Conservation (phyloP, 1,140 invertebrate genomes). For the Belonocnema kinseyi region DNA sequence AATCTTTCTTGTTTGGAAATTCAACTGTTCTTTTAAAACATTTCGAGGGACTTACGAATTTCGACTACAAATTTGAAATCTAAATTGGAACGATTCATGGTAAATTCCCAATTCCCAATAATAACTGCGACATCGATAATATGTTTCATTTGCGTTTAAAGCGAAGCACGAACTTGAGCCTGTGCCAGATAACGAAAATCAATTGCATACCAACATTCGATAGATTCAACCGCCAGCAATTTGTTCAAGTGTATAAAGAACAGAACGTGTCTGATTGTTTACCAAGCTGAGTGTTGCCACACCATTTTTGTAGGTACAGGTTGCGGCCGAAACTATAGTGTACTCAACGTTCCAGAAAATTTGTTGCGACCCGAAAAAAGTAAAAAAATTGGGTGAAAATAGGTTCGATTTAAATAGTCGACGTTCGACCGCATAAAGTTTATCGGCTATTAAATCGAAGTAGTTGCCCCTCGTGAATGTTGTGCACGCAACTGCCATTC, state of each 20-base stretch:
- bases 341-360: background rate
- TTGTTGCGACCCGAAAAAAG: background rate
- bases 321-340: conserved; percentile 1
- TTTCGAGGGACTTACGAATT: too few species aligned
- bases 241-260: conserved; percentile 34
- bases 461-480: conserved; percentile 20
- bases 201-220: conserved; percentile 18
- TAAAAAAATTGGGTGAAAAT: too few species aligned
- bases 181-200: conserved; percentile 8
- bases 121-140: conserved; percentile 19
- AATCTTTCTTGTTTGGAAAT: too few species aligned
- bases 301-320: conserved; percentile 44
- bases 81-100: background rate
- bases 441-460: conserved; percentile 15
- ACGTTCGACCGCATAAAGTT: background rate
- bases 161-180: conserved; percentile 15
- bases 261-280: conserved; percentile 42
- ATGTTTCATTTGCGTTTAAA: conserved; percentile 12
- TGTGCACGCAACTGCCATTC: background rate
- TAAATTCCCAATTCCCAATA: conserved; percentile 2
- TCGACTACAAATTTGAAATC: background rate
- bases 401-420: conserved; percentile 3
- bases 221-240: conserved; percentile 1
- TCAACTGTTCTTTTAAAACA: too few species aligned
- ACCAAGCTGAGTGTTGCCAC: conserved; percentile 44